Evolutionary conservation across 1,140 invertebrate species (phyloP).

Genomic region (Akabosia matsudoensis): DNA sequence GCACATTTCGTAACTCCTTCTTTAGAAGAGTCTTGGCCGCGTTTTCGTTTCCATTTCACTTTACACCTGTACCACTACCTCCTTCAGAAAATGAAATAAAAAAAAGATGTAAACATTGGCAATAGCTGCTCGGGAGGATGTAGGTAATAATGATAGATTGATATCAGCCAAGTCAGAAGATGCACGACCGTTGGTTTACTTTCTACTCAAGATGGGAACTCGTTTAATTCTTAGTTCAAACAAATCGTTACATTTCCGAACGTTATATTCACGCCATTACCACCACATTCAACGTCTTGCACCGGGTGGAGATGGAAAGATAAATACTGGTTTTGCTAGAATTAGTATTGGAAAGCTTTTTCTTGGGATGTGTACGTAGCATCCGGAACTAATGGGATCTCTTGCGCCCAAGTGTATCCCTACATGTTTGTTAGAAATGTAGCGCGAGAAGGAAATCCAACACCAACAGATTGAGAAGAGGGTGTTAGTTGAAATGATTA

Average conservation of each 20-base stretch:
- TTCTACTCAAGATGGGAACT: too few species aligned
- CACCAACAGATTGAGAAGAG: too few species aligned
- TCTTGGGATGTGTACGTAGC: not conserved
- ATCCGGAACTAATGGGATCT: slow-evolving; percentile 10
- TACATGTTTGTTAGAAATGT: not conserved
- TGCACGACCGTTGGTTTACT: too few species aligned
- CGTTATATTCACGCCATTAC: not conserved
- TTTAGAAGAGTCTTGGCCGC: too few species aligned
- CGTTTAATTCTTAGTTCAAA: not conserved
- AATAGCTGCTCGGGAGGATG: not conserved
- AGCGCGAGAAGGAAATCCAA: not conserved
- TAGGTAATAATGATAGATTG: slow-evolving; percentile 23
- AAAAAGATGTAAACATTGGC: too few species aligned
- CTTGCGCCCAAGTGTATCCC: not conserved
- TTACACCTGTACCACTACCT: not conserved
- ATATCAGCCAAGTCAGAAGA: not conserved
- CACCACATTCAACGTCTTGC: not conserved
- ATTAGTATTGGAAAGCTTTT: not conserved
- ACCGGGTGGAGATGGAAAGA: not conserved
- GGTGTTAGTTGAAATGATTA: too few species aligned
- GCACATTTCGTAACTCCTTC: too few species aligned
- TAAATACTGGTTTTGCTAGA: not conserved
- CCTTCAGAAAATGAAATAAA: not conserved
- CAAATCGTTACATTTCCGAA: too few species aligned
- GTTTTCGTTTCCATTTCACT: not conserved